Percentiles rank a stretch among this genome's conserved stretches.
Evolutionary conservation across 2,888 invertebrate species (phyloP).

Genomic region (Gonocerus acuteangulatus): DNA sequence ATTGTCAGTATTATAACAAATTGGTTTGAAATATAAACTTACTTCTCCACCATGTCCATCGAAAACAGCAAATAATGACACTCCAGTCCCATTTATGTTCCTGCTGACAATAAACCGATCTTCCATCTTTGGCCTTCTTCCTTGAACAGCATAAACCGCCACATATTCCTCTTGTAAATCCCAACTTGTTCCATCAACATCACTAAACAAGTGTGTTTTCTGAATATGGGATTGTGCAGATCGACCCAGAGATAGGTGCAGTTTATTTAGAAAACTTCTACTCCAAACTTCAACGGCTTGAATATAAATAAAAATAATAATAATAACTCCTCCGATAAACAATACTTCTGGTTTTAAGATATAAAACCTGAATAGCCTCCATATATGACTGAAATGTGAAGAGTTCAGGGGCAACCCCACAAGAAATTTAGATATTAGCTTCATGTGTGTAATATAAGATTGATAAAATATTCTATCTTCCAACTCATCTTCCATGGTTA

Average conservation of each 20-base stretch:
- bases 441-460: conserved; percentile 78
- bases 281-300: conserved; percentile 77
- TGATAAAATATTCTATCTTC: conserved; percentile 83
- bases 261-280: conserved; percentile 60
- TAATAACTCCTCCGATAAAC: conserved; percentile 60
- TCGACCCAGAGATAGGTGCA: conserved; percentile 48
- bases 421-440: conserved; percentile 70
- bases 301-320: conserved; percentile 68
- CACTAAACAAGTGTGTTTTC: conserved; percentile 28
- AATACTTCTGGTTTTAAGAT: conserved; percentile 72
- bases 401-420: conserved; percentile 68
- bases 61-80: conserved; percentile 84
- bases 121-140: conserved; percentile 86
- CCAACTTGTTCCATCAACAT: conserved; percentile 58
- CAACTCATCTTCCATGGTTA: conserved; percentile 79
- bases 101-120: conserved; percentile 85
- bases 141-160: conserved; percentile 84
- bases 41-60: conserved; percentile 92
- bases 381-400: conserved; percentile 64
- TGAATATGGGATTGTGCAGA: conserved; percentile 15
- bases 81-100: conserved; percentile 74
- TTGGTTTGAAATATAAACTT: no score
- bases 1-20: no score
- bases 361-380: conserved; percentile 70
- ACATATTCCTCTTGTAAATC: conserved; percentile 65